Conservation (phyloP, 2,888 invertebrate species). For the Uloborus plumipes region DNA sequence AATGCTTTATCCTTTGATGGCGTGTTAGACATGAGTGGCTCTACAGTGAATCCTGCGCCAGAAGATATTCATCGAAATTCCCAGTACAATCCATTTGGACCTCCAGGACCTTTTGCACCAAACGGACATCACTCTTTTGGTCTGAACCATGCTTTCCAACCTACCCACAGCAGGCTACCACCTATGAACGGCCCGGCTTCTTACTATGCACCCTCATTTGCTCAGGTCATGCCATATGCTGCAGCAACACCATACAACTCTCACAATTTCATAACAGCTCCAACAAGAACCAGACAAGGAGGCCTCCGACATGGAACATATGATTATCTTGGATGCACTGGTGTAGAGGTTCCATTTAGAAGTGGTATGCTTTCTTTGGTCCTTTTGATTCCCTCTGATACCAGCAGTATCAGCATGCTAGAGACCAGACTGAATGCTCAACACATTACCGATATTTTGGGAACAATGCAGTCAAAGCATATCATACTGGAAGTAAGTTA, state of each 20-base stretch:
- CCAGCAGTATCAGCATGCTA: conserved; percentile 64
- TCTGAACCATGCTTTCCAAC: conserved; percentile 53
- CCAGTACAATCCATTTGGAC: conserved; percentile 27
- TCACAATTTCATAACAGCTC: conserved; percentile 42
- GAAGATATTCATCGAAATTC: conserved; percentile 52
- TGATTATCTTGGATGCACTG: conserved; percentile 66
- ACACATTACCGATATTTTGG: conserved; percentile 66
- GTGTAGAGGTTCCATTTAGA: conserved; percentile 67
- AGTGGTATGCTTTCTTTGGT: conserved; percentile 66
- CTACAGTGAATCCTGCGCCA: conserved; percentile 24
- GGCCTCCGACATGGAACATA: conserved; percentile 66
- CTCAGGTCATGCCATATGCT: conserved; percentile 49
- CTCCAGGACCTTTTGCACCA: neutral
- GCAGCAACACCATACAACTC: conserved; percentile 42
- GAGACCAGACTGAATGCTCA: conserved; percentile 67
- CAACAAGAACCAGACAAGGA: conserved; percentile 59
- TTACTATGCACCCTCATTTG: conserved; percentile 53
- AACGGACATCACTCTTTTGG: conserved; percentile 31
- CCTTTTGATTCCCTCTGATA: conserved; percentile 65
- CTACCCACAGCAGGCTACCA: conserved; percentile 56
- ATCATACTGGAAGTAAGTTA: conserved; percentile 66
- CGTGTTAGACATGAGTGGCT: conserved; percentile 46
- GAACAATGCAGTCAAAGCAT: conserved; percentile 65
- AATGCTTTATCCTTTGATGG: conserved; percentile 66
- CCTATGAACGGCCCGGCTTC: conserved; percentile 53